These are phyloP conservation scores for Petaurus breviceps DNA, from an alignment of 2,113 vertebrate genomes.

Conservation along the genomic window DNA sequence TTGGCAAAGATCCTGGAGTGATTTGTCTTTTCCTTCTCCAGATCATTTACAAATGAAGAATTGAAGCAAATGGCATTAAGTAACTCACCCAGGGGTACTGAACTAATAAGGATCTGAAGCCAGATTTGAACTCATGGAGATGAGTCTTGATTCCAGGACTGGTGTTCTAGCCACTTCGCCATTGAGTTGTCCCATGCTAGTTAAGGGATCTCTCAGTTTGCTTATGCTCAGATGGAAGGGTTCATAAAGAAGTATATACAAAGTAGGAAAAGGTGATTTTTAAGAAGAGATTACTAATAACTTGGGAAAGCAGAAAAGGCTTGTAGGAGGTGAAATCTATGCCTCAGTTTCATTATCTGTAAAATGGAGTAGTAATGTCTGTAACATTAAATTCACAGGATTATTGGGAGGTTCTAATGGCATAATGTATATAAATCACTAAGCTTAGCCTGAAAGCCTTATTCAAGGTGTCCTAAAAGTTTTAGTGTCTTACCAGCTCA, in stretches of 20 bases:
- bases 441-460: background rate
- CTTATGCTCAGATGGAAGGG: background rate
- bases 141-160: too few relatives aligned
- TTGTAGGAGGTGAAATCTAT: background rate
- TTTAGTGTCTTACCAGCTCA: background rate
- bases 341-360: background rate
- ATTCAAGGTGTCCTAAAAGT: background rate
- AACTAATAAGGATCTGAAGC: too few relatives aligned
- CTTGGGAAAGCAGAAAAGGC: background rate
- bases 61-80: too few relatives aligned
- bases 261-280: background rate
- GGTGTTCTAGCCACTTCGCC: too few relatives aligned
- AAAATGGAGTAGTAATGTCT: background rate
- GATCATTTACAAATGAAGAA: too few relatives aligned
- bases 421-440: background rate
- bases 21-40: too few relatives aligned
- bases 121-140: too few relatives aligned
- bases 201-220: background rate
- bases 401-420: background rate
- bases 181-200: too few relatives aligned
- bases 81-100: accelerated
- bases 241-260: background rate
- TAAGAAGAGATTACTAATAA: background rate
- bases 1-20: too few relatives aligned
- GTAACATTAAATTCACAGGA: background rate